Evolutionary conservation across 2,797 vertebrate genomes (phyloP), one percentile per base, ranked within the genome.

Genomic region (Eupleurogrammus muticus): DNA sequence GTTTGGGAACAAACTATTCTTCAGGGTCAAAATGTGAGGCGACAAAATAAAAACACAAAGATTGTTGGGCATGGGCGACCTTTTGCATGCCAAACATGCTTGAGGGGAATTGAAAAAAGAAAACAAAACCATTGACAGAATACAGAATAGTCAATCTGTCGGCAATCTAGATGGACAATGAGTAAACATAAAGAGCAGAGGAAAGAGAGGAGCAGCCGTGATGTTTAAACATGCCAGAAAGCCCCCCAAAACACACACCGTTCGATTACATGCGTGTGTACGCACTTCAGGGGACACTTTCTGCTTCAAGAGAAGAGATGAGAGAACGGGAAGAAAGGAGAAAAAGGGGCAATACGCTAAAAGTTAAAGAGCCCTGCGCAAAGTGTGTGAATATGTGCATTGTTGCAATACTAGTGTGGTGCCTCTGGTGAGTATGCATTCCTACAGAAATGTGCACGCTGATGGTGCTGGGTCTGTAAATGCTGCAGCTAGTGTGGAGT

Each of bases 351-450:
- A 70, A n/a, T n/a, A n/a, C n/a, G n/a, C n/a, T n/a, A 70, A 81
- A 84, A 76, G 35, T 65, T 56, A 62, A 65, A 81, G 40, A 52
- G 52, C 32, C 65, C 55, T 20, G 12, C 65, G 38, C 61, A 72
- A n/a, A 57, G 36, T 62, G 34, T 59, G 46, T 48, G 44, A 38
- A 48, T 61, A 54, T 69, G 36, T 52, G n/a, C 20, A 28, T 55
- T 23, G 5, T 11, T 10, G 14, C 12, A 35, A 32, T 53, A 36
- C 28, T 28, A 28, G 28, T 28, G 28, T 6, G 6, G 28, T 28
- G 28, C 6, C 28, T 6, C 28, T 28, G 28, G 28, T n/a, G 6
- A 28, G 28, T 28, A 6, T 28, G 3, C 6, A 28, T 28, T 28
- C 28, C 28, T 28, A 28, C 6, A 6, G 6, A 28, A 28, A 28